A percentile compares a stretch with the other conserved stretches of the same genome.
phyloP scores from a whole-genome alignment of 2,888 invertebrate genomes.

The Brenthis daphne region DNA sequence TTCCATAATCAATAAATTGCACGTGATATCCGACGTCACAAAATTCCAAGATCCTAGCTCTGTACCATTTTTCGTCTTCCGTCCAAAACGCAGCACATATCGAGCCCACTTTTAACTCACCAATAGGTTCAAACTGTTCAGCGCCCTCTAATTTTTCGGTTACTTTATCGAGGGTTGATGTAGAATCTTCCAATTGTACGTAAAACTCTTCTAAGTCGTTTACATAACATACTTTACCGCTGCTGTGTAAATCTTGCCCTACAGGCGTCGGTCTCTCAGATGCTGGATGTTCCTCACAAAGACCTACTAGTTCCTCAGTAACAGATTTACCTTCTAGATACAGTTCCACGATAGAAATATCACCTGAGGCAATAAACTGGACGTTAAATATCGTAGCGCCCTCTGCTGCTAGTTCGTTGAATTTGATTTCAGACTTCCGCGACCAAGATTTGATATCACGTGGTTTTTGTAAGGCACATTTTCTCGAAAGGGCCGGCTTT shows the following conservation, averaged over 20 bases:
- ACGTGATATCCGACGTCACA: slow-evolving; percentile 82
- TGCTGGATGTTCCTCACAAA: slow-evolving; percentile 70
- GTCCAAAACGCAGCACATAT: slow-evolving; percentile 85
- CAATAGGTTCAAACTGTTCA: slow-evolving; percentile 73
- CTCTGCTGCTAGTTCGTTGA: slow-evolving; percentile 85
- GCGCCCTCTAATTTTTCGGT: slow-evolving; percentile 80
- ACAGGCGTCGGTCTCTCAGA: slow-evolving; percentile 68
- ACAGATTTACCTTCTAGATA: slow-evolving; percentile 84
- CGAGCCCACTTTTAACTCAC: slow-evolving; percentile 82
- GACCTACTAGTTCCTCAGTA: slow-evolving; percentile 80
- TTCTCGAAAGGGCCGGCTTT: slow-evolving; percentile 83
- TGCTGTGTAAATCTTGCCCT: slow-evolving; percentile 70
- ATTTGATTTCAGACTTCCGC: slow-evolving; percentile 84
- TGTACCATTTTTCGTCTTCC: slow-evolving; percentile 86
- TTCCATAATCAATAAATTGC: slow-evolving; percentile 87
- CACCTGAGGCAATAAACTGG: slow-evolving; percentile 85
- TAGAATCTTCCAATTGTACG: slow-evolving; percentile 84
- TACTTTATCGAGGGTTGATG: slow-evolving; percentile 83
- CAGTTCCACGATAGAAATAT: slow-evolving; percentile 85
- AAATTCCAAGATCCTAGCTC: slow-evolving; percentile 84
- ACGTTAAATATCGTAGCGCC: slow-evolving; percentile 87
- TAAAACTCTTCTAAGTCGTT: slow-evolving; percentile 88
- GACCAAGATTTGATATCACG: slow-evolving; percentile 84
- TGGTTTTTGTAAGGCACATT: slow-evolving; percentile 84
- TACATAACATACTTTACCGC: slow-evolving; percentile 85